Base-by-base conservation (phyloP, 2,113 vertebrate genomes). In the Benitochromis conjunctus region DNA sequence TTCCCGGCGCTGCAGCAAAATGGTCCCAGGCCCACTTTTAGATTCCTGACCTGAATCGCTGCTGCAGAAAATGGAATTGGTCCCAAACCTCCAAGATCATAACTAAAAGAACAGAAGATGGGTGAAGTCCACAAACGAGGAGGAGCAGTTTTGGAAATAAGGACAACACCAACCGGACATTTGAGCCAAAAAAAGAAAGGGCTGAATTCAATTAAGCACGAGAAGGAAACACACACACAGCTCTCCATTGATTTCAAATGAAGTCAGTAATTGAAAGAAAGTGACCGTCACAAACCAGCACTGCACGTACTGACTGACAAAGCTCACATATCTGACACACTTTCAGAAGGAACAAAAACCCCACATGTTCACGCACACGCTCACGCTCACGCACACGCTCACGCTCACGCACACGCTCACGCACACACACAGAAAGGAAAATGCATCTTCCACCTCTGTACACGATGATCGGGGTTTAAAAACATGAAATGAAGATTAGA, bases 1-100 rank as follows among this genome's bases (percentile, higher is more conserved):
- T 6, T 34, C 24, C 34, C 54, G 46, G 71, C 60, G 56, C 76
- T 8, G 11, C 48, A 71, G 76, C 48, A 81, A 51, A 86, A 89
- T 81, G 51, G 82, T 80, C 84, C 77, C 62, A 86, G 60, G 82
- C 34, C 78, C 90, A 83, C 84, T 84, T 93, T 93, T 90, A 91
- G 91, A 79, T 74, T 46, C 55, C 48, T 94, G 94, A 91, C 93
- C 92, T 93, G 88, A 86, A 92, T 95, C 36, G 7, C 51, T 90
- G 74, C 29, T 48, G 78, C 48, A 90, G 36, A 90, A 92, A 93
- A 85, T 87, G 86, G 89, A 94, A 84, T 85, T 77, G 78, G 92
- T 92, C 92, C 81, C 93, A 92, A 89, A 87, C 48, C 89, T 85
- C 82, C 29, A 56, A 58, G 66, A 71, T 58, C 76, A 80, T 29